phyloP scores from a whole-genome alignment of 2,888 invertebrate species.

The Nipponacmea schrenckii region DNA sequence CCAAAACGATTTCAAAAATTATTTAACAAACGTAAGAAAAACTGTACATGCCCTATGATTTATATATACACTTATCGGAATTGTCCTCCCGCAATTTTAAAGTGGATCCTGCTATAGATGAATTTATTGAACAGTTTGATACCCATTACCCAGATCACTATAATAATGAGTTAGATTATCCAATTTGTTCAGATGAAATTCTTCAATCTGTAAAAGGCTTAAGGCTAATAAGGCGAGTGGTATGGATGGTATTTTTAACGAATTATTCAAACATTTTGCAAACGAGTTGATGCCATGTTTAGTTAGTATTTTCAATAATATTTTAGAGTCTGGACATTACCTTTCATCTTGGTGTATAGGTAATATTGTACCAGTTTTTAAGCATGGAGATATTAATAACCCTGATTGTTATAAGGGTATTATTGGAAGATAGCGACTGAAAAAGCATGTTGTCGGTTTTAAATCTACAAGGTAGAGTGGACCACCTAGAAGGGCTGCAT shows the following conservation, averaged over 20 bases:
- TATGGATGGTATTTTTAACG: slow-evolving; percentile 12
- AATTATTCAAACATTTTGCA: background rate
- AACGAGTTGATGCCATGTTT: background rate
- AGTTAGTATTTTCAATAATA: background rate
- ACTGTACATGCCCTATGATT: no score
- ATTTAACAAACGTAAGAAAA: no score
- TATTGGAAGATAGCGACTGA: no score
- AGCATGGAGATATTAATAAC: slow-evolving; percentile 7
- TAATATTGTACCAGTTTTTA: slow-evolving; percentile 15
- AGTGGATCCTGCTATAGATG: background rate
- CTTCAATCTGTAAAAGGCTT: background rate
- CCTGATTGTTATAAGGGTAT: slow-evolving; percentile 2
- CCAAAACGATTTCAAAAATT: no score
- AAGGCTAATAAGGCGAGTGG: background rate
- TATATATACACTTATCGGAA: background rate
- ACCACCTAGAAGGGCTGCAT: no score
- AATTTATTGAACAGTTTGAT: background rate
- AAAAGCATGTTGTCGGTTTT: no score
- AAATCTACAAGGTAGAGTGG: no score
- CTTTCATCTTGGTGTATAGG: slow-evolving; percentile 4
- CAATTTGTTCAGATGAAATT: background rate
- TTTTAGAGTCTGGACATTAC: slow-evolving; percentile 7
- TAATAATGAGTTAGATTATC: slow-evolving; percentile 1
- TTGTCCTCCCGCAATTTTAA: background rate
- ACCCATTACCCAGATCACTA: background rate